phyloP scores from a whole-genome alignment of 2,797 vertebrate species.

The Mormyrops attenuatus region DNA sequence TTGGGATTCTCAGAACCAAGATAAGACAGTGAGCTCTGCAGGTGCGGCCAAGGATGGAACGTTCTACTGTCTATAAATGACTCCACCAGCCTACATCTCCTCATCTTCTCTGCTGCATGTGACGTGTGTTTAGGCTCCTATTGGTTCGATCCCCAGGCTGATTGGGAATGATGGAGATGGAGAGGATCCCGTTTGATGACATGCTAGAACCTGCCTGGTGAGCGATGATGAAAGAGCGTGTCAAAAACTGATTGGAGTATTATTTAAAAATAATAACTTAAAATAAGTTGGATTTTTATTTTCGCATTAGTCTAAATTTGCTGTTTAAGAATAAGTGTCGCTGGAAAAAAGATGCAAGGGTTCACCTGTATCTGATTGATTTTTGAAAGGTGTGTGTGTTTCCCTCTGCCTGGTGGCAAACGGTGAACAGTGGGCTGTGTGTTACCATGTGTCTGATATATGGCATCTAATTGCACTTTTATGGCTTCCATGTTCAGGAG shows the following conservation, averaged over 20 bases:
- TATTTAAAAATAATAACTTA: neutral
- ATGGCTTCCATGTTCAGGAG: neutral
- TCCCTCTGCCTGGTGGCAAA: neutral
- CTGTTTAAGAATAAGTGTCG: neutral
- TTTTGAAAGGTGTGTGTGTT: neutral
- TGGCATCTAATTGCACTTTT: neutral
- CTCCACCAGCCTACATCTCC: conserved; percentile 18
- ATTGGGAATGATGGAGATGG: neutral
- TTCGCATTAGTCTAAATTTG: neutral
- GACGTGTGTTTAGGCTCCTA: conserved; percentile 37
- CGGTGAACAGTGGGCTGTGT: neutral
- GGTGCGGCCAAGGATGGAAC: neutral
- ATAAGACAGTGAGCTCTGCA: neutral
- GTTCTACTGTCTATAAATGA: conserved; percentile 7
- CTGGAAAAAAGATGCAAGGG: neutral
- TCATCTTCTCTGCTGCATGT: conserved; percentile 38
- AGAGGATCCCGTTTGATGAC: neutral
- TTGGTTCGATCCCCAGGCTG: neutral
- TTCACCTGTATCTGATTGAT: neutral
- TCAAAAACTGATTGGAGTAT: neutral
- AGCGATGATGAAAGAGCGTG: neutral
- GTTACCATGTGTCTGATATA: neutral
- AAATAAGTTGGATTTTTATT: neutral
- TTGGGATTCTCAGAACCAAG: neutral
- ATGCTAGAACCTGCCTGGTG: neutral